phyloP scores from a whole-genome alignment of 2,797 vertebrate genomes.

The Miichthys miiuy region DNA sequence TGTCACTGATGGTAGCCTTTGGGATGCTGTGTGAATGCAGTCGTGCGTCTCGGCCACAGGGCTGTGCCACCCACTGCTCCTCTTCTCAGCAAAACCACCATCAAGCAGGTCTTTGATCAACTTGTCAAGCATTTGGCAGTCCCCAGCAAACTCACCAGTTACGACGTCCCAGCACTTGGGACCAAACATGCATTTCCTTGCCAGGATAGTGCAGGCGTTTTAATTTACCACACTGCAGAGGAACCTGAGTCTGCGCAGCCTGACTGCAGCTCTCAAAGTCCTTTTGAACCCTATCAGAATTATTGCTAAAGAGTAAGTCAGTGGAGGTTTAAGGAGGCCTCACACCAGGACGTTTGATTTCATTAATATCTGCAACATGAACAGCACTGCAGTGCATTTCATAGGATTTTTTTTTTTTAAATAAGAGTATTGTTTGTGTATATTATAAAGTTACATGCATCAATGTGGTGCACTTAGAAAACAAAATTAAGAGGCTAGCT shows the following conservation, averaged over 20 bases:
- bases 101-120: constrained; percentile 57
- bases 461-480: too few relatives aligned
- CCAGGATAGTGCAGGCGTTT: constrained; percentile 36
- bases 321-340: background rate
- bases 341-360: background rate
- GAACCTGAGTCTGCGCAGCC: constrained; percentile 4
- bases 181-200: constrained; percentile 21
- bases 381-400: background rate
- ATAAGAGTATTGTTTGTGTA: background rate
- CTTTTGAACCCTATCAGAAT: background rate
- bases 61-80: constrained; percentile 29
- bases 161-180: constrained; percentile 26
- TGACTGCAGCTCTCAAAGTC: constrained; percentile 1
- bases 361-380: background rate
- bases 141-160: constrained; percentile 36
- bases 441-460: background rate
- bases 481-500: too few relatives aligned
- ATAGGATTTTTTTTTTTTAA: background rate
- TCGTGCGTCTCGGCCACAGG: constrained; percentile 1
- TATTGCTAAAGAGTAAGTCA: background rate
- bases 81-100: constrained; percentile 38
- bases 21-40: constrained; percentile 11
- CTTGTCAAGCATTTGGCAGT: constrained; percentile 56
- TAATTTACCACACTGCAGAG: constrained; percentile 46
- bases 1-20: background rate